Conservation (phyloP, 2,888 invertebrate species). For the Teinopalpus imperialis region DNA sequence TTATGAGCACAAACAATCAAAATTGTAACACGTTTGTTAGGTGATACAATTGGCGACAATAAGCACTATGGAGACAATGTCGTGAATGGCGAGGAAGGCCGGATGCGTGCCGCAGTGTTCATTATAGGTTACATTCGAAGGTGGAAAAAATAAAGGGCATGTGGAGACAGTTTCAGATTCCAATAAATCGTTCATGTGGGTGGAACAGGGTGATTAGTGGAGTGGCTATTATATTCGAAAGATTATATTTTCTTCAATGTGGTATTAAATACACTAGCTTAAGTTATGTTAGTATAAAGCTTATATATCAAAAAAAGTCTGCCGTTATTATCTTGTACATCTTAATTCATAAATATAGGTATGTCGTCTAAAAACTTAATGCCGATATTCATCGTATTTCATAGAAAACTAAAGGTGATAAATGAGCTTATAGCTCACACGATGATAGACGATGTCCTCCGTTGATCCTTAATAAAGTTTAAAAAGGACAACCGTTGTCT, state of each 20-base stretch:
- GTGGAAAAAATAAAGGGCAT: constrained; percentile 59
- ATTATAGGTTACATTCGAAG: constrained; percentile 50
- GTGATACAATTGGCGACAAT: constrained; percentile 37
- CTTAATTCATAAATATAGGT: no score
- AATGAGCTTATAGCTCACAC: no score
- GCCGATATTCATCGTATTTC: no score
- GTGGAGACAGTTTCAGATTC: constrained; percentile 73
- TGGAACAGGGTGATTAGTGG: constrained; percentile 43
- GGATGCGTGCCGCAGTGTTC: constrained; percentile 65
- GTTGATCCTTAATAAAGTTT: no score
- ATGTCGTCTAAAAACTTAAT: no score
- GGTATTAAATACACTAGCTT: no score
- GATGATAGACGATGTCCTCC: no score
- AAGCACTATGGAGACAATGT: constrained; percentile 40
- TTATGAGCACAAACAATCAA: constrained; percentile 26
- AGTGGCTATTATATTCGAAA: constrained; percentile 19
- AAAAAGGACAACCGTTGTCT: no score
- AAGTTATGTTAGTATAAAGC: no score
- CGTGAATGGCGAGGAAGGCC: constrained; percentile 40
- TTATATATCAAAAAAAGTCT: no score
- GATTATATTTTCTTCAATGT: constrained; percentile 1
- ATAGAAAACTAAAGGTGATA: no score
- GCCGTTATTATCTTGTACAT: no score
- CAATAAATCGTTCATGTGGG: constrained; percentile 73
- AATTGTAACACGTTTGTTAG: constrained; percentile 26